These are phyloP conservation scores for Montipora capricornis DNA, from an alignment of 64 coral and sea anemone genomes.

Conservation along the genomic window DNA sequence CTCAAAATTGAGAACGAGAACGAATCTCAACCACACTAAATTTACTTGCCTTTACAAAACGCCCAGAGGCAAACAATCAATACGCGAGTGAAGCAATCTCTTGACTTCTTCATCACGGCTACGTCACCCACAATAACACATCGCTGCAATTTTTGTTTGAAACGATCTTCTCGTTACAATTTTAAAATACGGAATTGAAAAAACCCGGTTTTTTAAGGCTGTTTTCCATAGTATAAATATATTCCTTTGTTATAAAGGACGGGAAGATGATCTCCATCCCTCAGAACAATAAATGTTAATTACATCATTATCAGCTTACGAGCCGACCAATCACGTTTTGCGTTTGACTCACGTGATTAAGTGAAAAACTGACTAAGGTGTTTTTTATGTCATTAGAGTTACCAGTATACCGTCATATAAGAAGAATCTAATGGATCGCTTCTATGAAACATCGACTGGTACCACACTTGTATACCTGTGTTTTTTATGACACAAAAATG, in stretches of 20 bases:
- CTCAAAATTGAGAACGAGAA: no score
- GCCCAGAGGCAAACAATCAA: neutral
- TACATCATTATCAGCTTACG: slow-evolving; percentile 13
- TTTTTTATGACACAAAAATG: slow-evolving; percentile 7
- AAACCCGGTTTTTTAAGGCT: neutral
- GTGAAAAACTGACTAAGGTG: slow-evolving; percentile 23
- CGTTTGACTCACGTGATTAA: neutral
- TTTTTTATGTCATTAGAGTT: slow-evolving; percentile 28
- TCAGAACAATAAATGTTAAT: slow-evolving; percentile 36
- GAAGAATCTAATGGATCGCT: slow-evolving; percentile 8
- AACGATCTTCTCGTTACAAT: neutral
- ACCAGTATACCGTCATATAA: slow-evolving; percentile 27
- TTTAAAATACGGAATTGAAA: neutral
- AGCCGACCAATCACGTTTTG: neutral
- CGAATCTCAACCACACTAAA: neutral
- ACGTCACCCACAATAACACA: slow-evolving; percentile 14
- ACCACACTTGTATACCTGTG: slow-evolving; percentile 21
- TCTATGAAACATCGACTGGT: neutral
- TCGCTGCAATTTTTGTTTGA: neutral
- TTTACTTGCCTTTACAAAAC: slow-evolving; percentile 28
- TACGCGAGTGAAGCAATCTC: neutral
- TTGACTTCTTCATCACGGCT: neutral
- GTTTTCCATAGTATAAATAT: slow-evolving; percentile 31
- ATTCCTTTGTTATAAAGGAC: slow-evolving; percentile 34
- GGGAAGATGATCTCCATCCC: neutral